Percentiles rank a stretch among this genome's conserved stretches.
Evolutionary conservation across 2,797 vertebrate genomes (phyloP).

Genomic region (Rhinella marina): DNA sequence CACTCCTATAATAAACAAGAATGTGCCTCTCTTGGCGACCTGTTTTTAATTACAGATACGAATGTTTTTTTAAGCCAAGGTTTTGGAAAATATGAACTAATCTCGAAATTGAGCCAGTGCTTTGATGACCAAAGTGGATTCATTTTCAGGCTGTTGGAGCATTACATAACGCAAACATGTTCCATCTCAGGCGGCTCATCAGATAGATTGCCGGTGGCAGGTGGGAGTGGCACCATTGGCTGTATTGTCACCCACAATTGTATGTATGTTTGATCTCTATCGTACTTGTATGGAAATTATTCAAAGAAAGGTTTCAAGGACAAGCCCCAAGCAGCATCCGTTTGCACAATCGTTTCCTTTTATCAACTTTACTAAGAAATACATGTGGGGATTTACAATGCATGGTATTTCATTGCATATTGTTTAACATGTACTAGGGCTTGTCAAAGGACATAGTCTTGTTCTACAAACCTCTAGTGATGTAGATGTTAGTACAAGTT

Average conservation of each 20-base stretch:
- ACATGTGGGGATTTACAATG: conserved; percentile 16
- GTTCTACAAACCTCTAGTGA: neutral
- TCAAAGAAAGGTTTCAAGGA: conserved; percentile 45
- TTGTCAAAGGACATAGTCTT: neutral
- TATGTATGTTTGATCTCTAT: conserved; percentile 46
- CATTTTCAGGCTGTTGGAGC: conserved; percentile 35
- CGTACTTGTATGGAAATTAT: conserved; percentile 34
- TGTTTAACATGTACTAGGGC: neutral
- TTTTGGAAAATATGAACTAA: conserved; percentile 59
- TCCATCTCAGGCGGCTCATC: conserved; percentile 33
- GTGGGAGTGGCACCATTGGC: conserved; percentile 21
- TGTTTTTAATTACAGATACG: conserved; percentile 50
- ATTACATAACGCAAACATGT: conserved; percentile 49
- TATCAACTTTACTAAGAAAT: neutral
- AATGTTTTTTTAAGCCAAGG: conserved; percentile 23
- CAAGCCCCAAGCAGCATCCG: neutral
- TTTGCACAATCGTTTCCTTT: conserved; percentile 43
- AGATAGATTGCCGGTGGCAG: conserved; percentile 47
- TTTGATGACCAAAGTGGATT: conserved; percentile 55
- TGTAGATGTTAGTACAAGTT: neutral
- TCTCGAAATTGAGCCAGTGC: conserved; percentile 40
- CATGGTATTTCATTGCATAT: neutral
- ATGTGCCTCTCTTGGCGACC: conserved; percentile 4
- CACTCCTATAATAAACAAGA: conserved; percentile 1
- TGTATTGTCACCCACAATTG: conserved; percentile 50